phyloP scores from a whole-genome alignment of 2,113 vertebrate genomes.

The Microcebus tavaratra region DNA sequence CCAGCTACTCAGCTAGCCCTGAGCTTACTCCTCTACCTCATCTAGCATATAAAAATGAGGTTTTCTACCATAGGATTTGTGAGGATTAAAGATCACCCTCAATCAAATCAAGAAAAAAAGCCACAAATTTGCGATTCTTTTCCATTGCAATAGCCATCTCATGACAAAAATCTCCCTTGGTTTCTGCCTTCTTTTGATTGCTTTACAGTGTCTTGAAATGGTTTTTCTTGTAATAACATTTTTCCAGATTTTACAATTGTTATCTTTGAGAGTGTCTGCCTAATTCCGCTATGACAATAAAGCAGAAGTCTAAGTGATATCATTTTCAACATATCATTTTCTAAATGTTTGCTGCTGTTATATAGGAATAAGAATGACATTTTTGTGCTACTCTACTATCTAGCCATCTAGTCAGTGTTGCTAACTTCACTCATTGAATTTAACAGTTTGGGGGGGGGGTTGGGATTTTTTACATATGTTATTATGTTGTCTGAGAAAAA shows the following conservation, averaged over 20 bases:
- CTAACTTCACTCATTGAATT: not conserved
- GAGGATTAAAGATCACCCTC: not conserved
- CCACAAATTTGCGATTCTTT: not conserved
- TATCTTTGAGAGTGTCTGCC: not conserved
- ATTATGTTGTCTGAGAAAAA: conserved; percentile 4
- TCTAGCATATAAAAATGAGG: not conserved
- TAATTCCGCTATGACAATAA: not conserved
- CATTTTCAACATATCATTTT: not conserved
- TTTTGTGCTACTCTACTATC: not conserved
- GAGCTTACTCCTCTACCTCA: not conserved
- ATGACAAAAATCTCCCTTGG: not conserved
- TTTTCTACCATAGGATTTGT: not conserved
- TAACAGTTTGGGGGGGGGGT: not conserved
- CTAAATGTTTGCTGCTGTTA: not conserved
- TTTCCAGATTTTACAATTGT: not conserved
- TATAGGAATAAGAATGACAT: not conserved
- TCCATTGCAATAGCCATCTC: not conserved
- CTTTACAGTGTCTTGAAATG: not conserved
- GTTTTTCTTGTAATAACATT: not conserved
- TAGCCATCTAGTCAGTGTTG: not conserved
- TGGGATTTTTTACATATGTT: not conserved
- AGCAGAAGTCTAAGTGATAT: not conserved
- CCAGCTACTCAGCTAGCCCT: not conserved
- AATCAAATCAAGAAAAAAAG: not conserved
- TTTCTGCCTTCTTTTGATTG: not conserved